Base-by-base conservation (phyloP, 2,113 vertebrate genomes). In the Jacana jacana region DNA sequence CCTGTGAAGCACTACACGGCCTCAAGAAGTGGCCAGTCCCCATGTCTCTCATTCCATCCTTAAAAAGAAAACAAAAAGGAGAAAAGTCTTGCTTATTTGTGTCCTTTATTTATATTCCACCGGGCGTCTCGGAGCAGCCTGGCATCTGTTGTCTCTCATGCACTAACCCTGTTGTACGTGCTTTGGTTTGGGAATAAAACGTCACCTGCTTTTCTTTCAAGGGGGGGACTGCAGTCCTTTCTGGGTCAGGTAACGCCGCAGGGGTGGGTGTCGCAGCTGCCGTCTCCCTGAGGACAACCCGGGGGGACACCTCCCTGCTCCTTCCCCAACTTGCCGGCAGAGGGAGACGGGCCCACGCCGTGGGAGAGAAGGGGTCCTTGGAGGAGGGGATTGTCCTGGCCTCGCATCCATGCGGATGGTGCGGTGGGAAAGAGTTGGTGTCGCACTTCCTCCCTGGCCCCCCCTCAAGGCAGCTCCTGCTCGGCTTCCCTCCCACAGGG, bases 121-220 rank as follows among this genome's bases (percentile, higher is more conserved):
- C 1, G 1, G 39, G 39, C 39, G 2, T 42, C 52, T 44, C 7
- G 0, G 15, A 10, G 46, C 39, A 12, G 44, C 27, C n/a, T 17
- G 25, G n/a, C 12, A 7, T 48, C 70, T 11, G 3, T 35, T 4
- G 23, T 27, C 17, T 61, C 13, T 68, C 4, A 0, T 0, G 1
- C 39, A 0, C 39, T 27, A 10, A 7, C 37, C 61, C 16, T 3
- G 0, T 13, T 54, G 39, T 49, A 24, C 2, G 4, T 33, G 37
- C 46, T 89, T 46, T 40, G 27, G 39, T 78, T 49, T 7, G 31
- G 54, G 31, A 95, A 94, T 96, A 91, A 96, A 95, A 13, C 0
- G 2, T 3, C 58, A 5, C n/a, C 14, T 9, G 23, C 51, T 76
- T 2, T 24, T 15, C 39, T 42, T 13, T 27, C 72, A 3, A 16